Conservation (phyloP, 2,113 vertebrate genomes). For the Puffinus mauretanicus region DNA sequence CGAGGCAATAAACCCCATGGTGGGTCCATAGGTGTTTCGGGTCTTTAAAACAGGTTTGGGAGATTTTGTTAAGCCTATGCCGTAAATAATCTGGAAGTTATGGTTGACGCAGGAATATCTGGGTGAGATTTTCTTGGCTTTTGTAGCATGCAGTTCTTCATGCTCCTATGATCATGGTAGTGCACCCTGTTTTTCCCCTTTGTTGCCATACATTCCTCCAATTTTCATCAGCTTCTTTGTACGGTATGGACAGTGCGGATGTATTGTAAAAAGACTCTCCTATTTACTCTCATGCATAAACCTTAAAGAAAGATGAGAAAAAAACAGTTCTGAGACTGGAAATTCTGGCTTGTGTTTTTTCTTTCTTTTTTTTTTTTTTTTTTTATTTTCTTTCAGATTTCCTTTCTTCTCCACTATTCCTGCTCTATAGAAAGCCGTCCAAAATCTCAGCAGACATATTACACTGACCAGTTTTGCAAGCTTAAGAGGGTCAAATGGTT, state of each 20-base stretch:
- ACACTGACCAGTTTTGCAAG: background rate
- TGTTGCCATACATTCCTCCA: accelerated
- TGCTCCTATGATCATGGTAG: accelerated
- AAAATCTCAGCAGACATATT: background rate
- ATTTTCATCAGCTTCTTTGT: background rate
- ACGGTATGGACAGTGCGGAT: background rate
- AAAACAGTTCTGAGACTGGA: background rate
- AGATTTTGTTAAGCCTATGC: background rate
- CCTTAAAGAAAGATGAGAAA: background rate
- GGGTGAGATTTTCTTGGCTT: background rate
- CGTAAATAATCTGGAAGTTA: background rate
- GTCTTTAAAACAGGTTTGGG: background rate
- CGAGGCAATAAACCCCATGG: accelerated
- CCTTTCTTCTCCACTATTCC: background rate
- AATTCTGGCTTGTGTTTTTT: background rate
- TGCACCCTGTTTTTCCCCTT: background rate
- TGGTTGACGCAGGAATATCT: background rate
- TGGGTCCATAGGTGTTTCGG: background rate
- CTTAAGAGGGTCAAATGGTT: background rate
- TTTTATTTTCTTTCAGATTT: background rate
- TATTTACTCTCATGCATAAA: background rate
- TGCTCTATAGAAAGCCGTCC: background rate
- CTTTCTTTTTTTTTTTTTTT: background rate
- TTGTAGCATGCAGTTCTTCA: background rate
- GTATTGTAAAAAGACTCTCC: background rate